Base-by-base conservation (phyloP, 2,113 vertebrate species). In the Chamaea fasciata region DNA sequence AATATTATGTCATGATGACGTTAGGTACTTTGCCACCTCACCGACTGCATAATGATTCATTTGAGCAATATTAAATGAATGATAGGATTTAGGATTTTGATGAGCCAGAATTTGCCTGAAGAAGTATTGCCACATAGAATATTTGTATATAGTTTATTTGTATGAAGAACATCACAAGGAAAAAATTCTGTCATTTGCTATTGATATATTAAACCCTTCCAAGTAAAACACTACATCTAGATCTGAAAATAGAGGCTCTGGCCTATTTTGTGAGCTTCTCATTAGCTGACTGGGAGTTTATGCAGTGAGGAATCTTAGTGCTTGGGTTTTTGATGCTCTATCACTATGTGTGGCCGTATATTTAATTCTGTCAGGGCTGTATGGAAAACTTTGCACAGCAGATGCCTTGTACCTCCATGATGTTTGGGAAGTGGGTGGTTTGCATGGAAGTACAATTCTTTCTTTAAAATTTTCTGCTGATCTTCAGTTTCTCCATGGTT, bases 1-100 rank as follows among this genome's bases (percentile, higher is more conserved):
- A 95, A 93, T 94, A 94, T 95, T 93, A 94, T 89, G 94, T 94
- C 95, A 94, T 90, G 90, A 95, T 94, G 95, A 96, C 57, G 26
- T 94, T 89, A 94, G 76, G 73, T 96, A 82, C 90, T 95, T 90
- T 89, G 95, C 83, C 95, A 96, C 94, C 94, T 96, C 94, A 95
- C 65, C 69, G 83, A 81, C 74, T 90, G 77, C 73, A 89, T 86
- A 90, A 86, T 46, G 63, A 76, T 69, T 96, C 84, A 92, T 93
- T 93, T 90, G 86, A 89, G 80, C 81, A 96, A 93, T 82, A 87
- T 75, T 95, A 90, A 87, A 76, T 84, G 57, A 87, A 93, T 93
- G 11, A 78, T 65, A 84, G 65, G 69, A 81, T 87, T 96, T 60
- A 41, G 80, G 57, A 68, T 86, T 93, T 84, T 96, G 76, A 87